Evolutionary conservation across 2,888 invertebrate genomes (phyloP).

Genomic region (Bembecia ichneumoniformis): DNA sequence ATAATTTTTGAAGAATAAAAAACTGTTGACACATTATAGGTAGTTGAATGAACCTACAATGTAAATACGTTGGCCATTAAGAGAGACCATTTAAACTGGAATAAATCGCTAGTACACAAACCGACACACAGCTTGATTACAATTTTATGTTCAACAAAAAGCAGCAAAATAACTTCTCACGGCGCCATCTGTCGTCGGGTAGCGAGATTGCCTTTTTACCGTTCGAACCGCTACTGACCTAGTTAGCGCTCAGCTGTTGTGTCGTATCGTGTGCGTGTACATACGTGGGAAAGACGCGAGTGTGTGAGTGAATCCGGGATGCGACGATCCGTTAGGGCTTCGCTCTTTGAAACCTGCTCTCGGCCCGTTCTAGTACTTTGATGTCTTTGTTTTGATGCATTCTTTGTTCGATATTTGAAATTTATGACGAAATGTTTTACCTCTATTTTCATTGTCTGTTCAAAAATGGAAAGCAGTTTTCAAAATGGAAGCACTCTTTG

Average conservation of each 20-base stretch:
- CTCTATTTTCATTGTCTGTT: no score
- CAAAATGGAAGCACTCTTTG: no score
- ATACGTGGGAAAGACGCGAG: conserved; percentile 23
- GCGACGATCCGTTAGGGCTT: conserved; percentile 39
- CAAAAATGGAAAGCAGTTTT: no score
- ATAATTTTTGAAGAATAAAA: no score
- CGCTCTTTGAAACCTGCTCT: conserved; percentile 28
- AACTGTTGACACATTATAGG: no score
- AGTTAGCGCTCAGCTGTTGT: conserved; percentile 58
- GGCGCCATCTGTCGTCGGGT: conserved; percentile 49
- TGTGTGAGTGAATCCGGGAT: conserved; percentile 49
- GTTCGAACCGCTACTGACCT: conserved; percentile 52
- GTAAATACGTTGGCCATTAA: no score
- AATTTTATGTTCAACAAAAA: neutral
- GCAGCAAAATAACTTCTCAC: neutral
- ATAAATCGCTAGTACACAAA: neutral
- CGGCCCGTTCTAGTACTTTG: conserved; percentile 14
- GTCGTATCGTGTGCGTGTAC: conserved; percentile 24
- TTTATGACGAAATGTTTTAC: no score
- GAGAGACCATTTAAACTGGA: neutral
- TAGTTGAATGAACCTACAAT: no score
- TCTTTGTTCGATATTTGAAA: no score
- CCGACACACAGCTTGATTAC: neutral
- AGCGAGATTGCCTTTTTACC: conserved; percentile 31
- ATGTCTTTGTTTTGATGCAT: conserved; percentile 18